phyloP scores from a whole-genome alignment of 1,140 invertebrate species.

The Ylistrum balloti region DNA sequence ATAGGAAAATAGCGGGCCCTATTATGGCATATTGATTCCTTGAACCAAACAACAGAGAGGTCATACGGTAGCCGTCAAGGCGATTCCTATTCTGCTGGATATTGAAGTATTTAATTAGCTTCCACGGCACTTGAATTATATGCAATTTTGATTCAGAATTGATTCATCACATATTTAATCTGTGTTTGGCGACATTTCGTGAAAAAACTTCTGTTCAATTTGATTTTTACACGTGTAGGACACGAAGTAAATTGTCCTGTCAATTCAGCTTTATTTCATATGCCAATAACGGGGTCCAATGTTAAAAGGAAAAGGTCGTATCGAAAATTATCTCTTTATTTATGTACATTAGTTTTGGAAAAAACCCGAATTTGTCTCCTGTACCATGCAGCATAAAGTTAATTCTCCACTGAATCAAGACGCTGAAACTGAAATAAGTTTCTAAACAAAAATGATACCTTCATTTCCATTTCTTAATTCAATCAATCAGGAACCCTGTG shows the following conservation, averaged over 20 bases:
- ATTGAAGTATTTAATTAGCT: slow-evolving; percentile 1
- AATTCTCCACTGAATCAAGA: no score
- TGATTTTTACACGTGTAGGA: not conserved
- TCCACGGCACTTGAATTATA: not conserved
- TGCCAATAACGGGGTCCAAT: not conserved
- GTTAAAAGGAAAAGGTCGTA: no score
- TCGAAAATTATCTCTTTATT: no score
- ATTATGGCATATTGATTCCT: not conserved
- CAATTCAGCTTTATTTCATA: not conserved
- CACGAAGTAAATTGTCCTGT: not conserved
- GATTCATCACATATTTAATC: not conserved
- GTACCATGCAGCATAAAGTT: no score
- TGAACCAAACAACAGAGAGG: not conserved
- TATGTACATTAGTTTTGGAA: no score
- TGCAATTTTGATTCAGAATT: not conserved
- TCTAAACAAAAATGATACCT: no score
- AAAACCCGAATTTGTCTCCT: no score
- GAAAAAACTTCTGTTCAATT: not conserved
- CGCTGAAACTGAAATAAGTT: no score
- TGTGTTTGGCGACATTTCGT: not conserved
- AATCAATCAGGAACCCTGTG: no score
- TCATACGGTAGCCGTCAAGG: not conserved
- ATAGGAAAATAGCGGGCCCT: not conserved
- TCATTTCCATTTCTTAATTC: no score
- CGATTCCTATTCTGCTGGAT: not conserved